Conservation (phyloP, 2,888 invertebrate species). For the Amphimallon solstitiale region DNA sequence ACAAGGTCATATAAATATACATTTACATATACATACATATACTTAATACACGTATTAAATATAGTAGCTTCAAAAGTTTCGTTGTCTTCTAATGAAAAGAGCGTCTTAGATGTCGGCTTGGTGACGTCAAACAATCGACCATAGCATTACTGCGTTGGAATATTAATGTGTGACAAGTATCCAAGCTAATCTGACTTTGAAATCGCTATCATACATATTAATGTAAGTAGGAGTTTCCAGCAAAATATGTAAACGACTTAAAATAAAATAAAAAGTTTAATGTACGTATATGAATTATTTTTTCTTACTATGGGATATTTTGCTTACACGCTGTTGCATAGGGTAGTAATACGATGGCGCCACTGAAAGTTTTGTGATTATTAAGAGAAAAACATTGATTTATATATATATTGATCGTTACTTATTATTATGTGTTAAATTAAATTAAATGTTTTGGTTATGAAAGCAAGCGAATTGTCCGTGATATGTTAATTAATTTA, state of each 20-base stretch:
- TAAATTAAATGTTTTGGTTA: too few relatives aligned
- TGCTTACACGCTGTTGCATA: too few relatives aligned
- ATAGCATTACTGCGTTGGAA: constrained; percentile 45
- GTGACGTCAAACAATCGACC: constrained; percentile 52
- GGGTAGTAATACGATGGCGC: too few relatives aligned
- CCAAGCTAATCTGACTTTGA: constrained; percentile 4
- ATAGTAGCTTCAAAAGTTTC: constrained; percentile 48
- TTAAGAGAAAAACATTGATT: too few relatives aligned
- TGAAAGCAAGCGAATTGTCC: too few relatives aligned
- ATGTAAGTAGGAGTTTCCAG: constrained; percentile 14
- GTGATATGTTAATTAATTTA: too few relatives aligned
- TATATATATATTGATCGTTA: too few relatives aligned
- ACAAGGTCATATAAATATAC: constrained; percentile 58
- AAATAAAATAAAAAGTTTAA: constrained; percentile 1
- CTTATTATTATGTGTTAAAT: too few relatives aligned
- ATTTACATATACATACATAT: neutral
- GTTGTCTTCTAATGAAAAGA: constrained; percentile 55
- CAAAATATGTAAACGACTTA: constrained; percentile 17
- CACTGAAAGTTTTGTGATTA: too few relatives aligned
- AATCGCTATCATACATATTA: constrained; percentile 24
- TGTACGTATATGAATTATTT: too few relatives aligned
- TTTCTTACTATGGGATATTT: too few relatives aligned
- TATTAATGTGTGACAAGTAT: constrained; percentile 34
- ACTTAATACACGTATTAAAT: too few relatives aligned
- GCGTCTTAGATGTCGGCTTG: constrained; percentile 42